A percentile compares a stretch with the other conserved stretches of the same genome.
Conservation (phyloP, 53 echinoderm and acorn worm species). For the Paelopatides confundens region DNA sequence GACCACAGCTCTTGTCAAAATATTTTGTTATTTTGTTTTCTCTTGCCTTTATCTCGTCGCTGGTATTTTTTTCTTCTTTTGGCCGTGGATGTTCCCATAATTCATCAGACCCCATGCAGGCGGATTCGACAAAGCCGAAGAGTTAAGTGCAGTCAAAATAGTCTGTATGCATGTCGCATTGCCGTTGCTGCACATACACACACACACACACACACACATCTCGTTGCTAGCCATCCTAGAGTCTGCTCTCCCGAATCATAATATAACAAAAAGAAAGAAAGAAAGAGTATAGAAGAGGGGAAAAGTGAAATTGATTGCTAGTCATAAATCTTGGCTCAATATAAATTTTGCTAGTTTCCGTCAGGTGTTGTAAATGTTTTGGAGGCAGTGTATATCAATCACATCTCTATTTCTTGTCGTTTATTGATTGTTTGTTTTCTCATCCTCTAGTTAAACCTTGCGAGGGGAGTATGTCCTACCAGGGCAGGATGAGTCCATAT, state of each 20-base stretch:
- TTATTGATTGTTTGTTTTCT: constrained; percentile 39
- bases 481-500: constrained; percentile 42
- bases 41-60: neutral
- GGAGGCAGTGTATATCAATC: constrained; percentile 5
- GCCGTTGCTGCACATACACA: no score
- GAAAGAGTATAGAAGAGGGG: neutral
- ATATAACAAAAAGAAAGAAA: neutral
- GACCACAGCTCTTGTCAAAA: neutral
- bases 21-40: neutral
- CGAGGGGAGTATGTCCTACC: constrained; percentile 41
- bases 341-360: constrained; percentile 19
- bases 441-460: constrained; percentile 14
- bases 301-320: neutral
- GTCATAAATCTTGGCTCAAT: neutral
- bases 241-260: no score
- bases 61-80: neutral
- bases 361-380: constrained; percentile 22
- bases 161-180: neutral
- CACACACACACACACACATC: no score
- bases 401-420: neutral
- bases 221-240: no score
- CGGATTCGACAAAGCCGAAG: constrained; percentile 33
- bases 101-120: constrained; percentile 39
- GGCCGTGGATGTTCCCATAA: neutral
- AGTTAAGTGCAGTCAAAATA: constrained; percentile 6